Evolutionary conservation across 2,888 invertebrate species (phyloP).

Genomic region (Anagyrus pseudococci): DNA sequence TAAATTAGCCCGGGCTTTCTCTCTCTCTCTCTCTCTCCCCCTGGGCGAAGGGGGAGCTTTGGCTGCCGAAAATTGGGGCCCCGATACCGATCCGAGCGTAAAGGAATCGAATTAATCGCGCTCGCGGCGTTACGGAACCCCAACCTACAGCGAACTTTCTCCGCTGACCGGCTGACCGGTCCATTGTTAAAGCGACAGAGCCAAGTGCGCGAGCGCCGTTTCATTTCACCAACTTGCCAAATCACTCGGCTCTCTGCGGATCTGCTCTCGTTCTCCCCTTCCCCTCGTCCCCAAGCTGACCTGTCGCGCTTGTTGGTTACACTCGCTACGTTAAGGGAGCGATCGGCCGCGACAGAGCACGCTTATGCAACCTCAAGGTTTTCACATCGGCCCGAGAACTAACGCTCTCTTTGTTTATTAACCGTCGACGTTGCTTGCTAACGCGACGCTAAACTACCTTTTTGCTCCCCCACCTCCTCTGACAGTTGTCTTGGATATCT

Average conservation of each 20-base stretch:
- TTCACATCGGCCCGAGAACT: too few relatives aligned
- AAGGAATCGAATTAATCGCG: constrained; percentile 22
- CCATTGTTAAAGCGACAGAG: constrained; percentile 5
- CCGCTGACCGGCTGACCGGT: constrained; percentile 9
- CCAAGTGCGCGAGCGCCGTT: background rate
- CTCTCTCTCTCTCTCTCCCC: background rate
- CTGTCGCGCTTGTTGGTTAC: background rate
- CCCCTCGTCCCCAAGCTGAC: background rate
- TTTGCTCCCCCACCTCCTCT: too few relatives aligned
- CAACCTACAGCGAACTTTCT: constrained; percentile 26
- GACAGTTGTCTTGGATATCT: too few relatives aligned
- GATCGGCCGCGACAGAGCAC: too few relatives aligned
- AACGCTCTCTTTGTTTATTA: too few relatives aligned
- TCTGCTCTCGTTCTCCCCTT: background rate
- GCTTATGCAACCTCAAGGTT: too few relatives aligned
- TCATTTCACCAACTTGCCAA: constrained; percentile 11
- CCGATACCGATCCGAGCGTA: background rate
- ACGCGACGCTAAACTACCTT: too few relatives aligned
- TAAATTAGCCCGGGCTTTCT: background rate
- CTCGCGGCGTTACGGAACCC: background rate
- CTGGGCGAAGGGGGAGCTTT: background rate
- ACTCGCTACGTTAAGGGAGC: background rate
- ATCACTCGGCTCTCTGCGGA: constrained; percentile 3
- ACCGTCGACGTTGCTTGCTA: too few relatives aligned
- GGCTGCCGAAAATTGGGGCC: too few relatives aligned